phyloP scores from a whole-genome alignment of 2,797 vertebrate species.

The Parauchenoglanis ngamensis region DNA sequence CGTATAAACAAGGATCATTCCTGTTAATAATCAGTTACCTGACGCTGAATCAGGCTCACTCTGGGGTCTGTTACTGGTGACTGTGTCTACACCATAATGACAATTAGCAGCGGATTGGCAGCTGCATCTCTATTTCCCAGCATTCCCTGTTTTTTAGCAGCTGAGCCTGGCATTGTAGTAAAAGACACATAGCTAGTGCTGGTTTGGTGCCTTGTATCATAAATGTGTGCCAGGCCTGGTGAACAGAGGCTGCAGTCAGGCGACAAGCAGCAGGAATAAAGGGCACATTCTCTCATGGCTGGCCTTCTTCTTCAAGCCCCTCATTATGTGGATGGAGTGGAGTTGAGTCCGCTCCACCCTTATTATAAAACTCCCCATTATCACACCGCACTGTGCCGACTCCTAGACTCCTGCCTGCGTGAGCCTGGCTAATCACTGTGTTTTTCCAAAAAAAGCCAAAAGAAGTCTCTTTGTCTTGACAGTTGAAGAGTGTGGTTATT shows the following conservation, averaged over 20 bases:
- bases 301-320: constrained; percentile 49
- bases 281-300: constrained; percentile 55
- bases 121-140: constrained; percentile 46
- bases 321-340: constrained; percentile 58
- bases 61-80: constrained; percentile 13
- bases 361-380: constrained; percentile 62
- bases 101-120: constrained; percentile 45
- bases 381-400: constrained; percentile 46
- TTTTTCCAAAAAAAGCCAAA: constrained; percentile 27
- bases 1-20: not conserved
- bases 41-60: not conserved
- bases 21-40: constrained; percentile 20
- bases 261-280: constrained; percentile 55
- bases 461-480: constrained; percentile 18
- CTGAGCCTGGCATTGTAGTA: constrained; percentile 49
- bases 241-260: constrained; percentile 58
- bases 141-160: constrained; percentile 41
- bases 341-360: constrained; percentile 56
- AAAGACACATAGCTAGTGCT: constrained; percentile 49
- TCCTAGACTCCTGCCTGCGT: constrained; percentile 36
- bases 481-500: constrained; percentile 3
- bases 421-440: constrained; percentile 50
- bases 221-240: constrained; percentile 54
- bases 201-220: constrained; percentile 52
- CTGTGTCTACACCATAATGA: constrained; percentile 25